phyloP scores from a whole-genome alignment of 2,888 invertebrate genomes.

The Hirtodrosophila alboralis region DNA sequence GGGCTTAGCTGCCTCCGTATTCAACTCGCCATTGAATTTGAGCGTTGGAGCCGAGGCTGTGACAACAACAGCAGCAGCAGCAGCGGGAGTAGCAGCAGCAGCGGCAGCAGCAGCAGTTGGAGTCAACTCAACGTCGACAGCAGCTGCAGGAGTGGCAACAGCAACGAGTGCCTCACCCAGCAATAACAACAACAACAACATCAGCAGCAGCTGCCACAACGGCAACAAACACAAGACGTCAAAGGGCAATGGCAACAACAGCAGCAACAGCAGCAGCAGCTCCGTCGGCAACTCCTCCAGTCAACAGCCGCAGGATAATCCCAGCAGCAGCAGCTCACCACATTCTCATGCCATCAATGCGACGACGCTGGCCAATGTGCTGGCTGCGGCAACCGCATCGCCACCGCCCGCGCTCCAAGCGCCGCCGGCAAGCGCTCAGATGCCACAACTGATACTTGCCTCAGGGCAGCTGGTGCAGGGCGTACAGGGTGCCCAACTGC shows the following conservation, averaged over 20 bases:
- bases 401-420: conserved; percentile 84
- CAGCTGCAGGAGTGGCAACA: conserved; percentile 29
- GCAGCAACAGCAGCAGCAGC: conserved; percentile 39
- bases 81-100: conserved; percentile 34
- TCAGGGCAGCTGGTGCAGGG: conserved; percentile 96
- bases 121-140: conserved; percentile 38
- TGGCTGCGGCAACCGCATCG: conserved; percentile 81
- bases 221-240: conserved; percentile 64
- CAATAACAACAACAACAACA: conserved; percentile 22
- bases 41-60: conserved; percentile 87
- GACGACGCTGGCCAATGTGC: conserved; percentile 79
- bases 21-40: conserved; percentile 92
- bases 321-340: conserved; percentile 73
- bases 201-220: conserved; percentile 35
- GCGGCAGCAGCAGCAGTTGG: conserved; percentile 34
- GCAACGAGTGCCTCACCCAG: conserved; percentile 46
- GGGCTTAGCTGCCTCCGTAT: conserved; percentile 87
- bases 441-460: conserved; percentile 96
- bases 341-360: conserved; percentile 59
- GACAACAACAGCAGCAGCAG: conserved; percentile 45
- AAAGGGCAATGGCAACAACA: conserved; percentile 53
- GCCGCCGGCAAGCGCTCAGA: conserved; percentile 84
- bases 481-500: conserved; percentile 95
- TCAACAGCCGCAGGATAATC: conserved; percentile 71
- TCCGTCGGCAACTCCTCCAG: conserved; percentile 48